A percentile compares a stretch with the other conserved stretches of the same genome.
Evolutionary conservation across 2,888 invertebrate genomes (phyloP).

Genomic region (Chrysolina americana): DNA sequence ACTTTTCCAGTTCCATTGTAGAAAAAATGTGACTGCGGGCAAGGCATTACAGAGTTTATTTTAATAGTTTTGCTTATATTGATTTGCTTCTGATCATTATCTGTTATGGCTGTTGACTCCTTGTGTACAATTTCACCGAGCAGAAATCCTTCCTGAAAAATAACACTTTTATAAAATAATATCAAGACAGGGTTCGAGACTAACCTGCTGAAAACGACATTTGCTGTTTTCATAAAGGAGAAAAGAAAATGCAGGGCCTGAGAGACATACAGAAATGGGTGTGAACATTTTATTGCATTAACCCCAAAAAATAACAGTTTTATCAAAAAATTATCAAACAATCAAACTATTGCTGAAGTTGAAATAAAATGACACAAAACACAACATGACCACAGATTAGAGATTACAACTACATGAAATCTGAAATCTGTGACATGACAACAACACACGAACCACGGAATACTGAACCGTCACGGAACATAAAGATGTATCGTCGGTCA

Average conservation of each 20-base stretch:
- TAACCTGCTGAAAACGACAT: slow-evolving; percentile 75
- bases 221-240: slow-evolving; percentile 79
- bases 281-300: slow-evolving; percentile 28
- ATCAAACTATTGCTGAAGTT: neutral
- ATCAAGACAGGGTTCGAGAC: neutral
- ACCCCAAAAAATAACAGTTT: too few species aligned
- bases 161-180: neutral
- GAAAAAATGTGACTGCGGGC: slow-evolving; percentile 74
- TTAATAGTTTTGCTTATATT: slow-evolving; percentile 75
- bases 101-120: slow-evolving; percentile 79
- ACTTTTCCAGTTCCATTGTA: slow-evolving; percentile 75
- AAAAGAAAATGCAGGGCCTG: slow-evolving; percentile 78
- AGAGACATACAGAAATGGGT: slow-evolving; percentile 60
- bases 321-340: too few species aligned
- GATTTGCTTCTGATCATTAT: slow-evolving; percentile 77
- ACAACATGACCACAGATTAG: too few species aligned
- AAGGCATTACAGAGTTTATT: slow-evolving; percentile 75
- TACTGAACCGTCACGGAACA: too few species aligned
- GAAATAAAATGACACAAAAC: neutral
- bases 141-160: slow-evolving; percentile 75
- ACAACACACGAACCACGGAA: too few species aligned
- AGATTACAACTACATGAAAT: too few species aligned
- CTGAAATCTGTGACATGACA: too few species aligned
- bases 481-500: too few species aligned
- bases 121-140: slow-evolving; percentile 77